A percentile compares a stretch with the other conserved stretches of the same genome.
These are phyloP conservation scores for Trochalopteron elliotii DNA, from an alignment of 2,113 vertebrate genomes.

Conservation along the genomic window DNA sequence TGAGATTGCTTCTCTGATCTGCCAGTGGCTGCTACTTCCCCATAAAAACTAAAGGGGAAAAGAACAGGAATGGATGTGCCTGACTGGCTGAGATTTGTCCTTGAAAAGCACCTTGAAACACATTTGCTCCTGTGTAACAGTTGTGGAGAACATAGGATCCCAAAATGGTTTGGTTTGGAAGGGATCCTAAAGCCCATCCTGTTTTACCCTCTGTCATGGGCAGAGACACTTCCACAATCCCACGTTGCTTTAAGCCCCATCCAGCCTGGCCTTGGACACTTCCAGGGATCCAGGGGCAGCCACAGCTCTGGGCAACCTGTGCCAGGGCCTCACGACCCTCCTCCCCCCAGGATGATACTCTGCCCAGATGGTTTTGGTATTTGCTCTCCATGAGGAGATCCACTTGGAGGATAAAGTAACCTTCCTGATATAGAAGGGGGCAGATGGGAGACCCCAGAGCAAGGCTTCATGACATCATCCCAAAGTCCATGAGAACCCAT, in stretches of 20 bases:
- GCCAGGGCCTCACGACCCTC: neutral
- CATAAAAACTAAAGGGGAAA: neutral
- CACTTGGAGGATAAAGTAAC: neutral
- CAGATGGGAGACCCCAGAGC: neutral
- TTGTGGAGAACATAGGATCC: neutral
- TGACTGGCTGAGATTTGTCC: neutral
- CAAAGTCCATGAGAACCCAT: neutral
- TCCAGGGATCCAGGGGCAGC: neutral
- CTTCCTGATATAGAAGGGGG: neutral
- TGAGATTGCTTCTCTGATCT: neutral
- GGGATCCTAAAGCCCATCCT: neutral
- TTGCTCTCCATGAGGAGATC: neutral
- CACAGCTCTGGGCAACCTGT: fast-evolving
- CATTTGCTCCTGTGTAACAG: neutral
- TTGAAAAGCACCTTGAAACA: neutral
- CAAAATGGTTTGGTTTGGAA: neutral
- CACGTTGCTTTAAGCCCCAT: neutral
- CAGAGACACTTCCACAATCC: neutral
- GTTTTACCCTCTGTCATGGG: neutral
- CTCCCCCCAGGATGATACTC: neutral
- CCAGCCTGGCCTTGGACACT: neutral
- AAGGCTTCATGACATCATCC: neutral
- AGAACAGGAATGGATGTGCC: neutral
- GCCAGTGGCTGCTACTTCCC: neutral
- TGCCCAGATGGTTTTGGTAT: neutral